These are phyloP conservation scores for Drosophila lowei DNA, from an alignment of 1,140 invertebrate genomes.

Conservation along the genomic window DNA sequence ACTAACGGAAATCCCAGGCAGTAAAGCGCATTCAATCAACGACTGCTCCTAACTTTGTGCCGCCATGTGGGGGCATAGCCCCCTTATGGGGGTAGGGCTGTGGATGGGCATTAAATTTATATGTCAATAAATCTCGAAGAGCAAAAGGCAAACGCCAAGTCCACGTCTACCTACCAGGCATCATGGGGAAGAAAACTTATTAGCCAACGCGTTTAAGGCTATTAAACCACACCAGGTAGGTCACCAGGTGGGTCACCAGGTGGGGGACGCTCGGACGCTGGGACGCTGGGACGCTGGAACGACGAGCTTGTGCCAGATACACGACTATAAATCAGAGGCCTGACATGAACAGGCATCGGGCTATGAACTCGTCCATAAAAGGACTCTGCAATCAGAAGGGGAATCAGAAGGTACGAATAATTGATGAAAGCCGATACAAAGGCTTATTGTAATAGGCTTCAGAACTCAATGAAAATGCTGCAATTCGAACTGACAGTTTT, in stretches of 20 bases:
- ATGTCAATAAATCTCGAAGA: constrained; percentile 77
- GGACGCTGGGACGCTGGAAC: too few relatives aligned
- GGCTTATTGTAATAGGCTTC: too few relatives aligned
- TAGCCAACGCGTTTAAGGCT: constrained; percentile 64
- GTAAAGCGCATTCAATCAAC: constrained; percentile 78
- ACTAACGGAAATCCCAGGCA: constrained; percentile 78
- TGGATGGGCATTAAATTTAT: constrained; percentile 72
- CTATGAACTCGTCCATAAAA: constrained; percentile 18
- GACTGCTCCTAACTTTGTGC: constrained; percentile 66
- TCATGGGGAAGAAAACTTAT: constrained; percentile 52
- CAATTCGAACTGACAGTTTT: too few relatives aligned
- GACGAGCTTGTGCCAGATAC: constrained; percentile 32
- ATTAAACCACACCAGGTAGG: constrained; percentile 37
- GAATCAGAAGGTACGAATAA: too few relatives aligned
- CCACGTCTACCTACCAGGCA: too few relatives aligned
- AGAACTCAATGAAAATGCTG: too few relatives aligned
- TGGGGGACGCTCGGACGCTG: not conserved
- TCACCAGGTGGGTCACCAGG: constrained; percentile 5
- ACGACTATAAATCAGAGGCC: constrained; percentile 63
- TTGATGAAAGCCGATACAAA: too few relatives aligned
- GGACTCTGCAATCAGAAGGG: not conserved
- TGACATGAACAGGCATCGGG: constrained; percentile 41
- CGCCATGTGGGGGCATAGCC: constrained; percentile 13
- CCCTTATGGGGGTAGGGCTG: not conserved
- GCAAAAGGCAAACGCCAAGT: constrained; percentile 74